Conservation (phyloP, 2,113 vertebrate genomes). For the Dissostichus mawsoni region DNA sequence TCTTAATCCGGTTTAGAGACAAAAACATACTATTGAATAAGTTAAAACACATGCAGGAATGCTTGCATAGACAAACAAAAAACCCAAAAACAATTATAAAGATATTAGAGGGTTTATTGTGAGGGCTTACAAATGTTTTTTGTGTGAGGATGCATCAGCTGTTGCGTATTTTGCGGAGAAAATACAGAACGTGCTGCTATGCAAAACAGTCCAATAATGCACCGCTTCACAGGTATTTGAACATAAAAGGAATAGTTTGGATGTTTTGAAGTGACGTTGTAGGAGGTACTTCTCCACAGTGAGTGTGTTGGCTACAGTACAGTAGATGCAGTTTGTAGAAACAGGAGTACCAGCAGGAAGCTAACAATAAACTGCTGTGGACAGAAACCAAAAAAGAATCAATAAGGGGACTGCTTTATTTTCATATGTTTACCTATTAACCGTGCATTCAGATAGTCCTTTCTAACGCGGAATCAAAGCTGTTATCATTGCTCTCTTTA, state of each 20-base stretch:
- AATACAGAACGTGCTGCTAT: not conserved
- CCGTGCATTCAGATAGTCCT: too few relatives aligned
- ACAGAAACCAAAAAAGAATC: too few relatives aligned
- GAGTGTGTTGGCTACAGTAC: too few relatives aligned
- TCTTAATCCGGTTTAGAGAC: conserved; percentile 38
- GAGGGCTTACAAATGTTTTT: not conserved
- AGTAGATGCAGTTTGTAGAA: too few relatives aligned
- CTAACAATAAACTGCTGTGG: too few relatives aligned
- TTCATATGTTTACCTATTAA: too few relatives aligned
- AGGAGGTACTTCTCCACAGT: too few relatives aligned
- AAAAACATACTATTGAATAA: conserved; percentile 39
- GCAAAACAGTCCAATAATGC: not conserved
- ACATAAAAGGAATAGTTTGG: not conserved
- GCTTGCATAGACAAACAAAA: not conserved
- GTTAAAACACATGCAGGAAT: conserved; percentile 38
- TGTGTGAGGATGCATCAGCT: not conserved
- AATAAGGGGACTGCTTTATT: too few relatives aligned
- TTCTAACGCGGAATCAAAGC: too few relatives aligned
- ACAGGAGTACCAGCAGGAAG: too few relatives aligned
- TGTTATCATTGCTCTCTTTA: too few relatives aligned
- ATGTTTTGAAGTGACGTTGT: not conserved
- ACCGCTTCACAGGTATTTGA: not conserved
- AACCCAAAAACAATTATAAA: conserved; percentile 1
- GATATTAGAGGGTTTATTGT: conserved; percentile 8
- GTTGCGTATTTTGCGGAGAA: not conserved